phyloP scores from a whole-genome alignment of 2,888 invertebrate genomes.

The Leptinotarsa rubiginosa region DNA sequence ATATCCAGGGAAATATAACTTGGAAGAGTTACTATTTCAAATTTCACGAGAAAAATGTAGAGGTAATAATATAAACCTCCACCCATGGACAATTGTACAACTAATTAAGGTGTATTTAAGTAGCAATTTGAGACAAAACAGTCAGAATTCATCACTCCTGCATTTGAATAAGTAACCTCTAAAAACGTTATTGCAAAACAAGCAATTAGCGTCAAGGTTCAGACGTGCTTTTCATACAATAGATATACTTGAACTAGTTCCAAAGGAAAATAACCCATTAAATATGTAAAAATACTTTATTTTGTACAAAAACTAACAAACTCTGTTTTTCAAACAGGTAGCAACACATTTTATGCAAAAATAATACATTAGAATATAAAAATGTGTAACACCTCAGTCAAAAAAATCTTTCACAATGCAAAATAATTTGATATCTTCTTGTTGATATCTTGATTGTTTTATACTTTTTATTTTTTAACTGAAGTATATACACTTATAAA shows the following conservation, averaged over 20 bases:
- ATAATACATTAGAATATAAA: constrained; percentile 17
- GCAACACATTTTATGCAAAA: constrained; percentile 26
- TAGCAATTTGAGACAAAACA: constrained; percentile 26
- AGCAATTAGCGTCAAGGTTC: constrained; percentile 25
- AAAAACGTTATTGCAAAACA: constrained; percentile 18
- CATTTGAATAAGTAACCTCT: constrained; percentile 20
- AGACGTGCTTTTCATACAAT: constrained; percentile 42
- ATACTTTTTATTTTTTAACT: not conserved
- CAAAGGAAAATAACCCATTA: constrained; percentile 39
- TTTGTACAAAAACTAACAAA: constrained; percentile 49
- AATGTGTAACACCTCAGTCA: not conserved
- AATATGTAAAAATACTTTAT: constrained; percentile 43
- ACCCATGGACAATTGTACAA: not conserved
- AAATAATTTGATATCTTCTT: not conserved
- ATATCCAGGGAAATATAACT: too few species aligned
- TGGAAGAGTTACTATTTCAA: too few species aligned
- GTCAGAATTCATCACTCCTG: constrained; percentile 9
- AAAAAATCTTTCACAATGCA: not conserved
- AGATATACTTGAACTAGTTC: constrained; percentile 53
- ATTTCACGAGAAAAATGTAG: too few species aligned
- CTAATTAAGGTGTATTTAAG: constrained; percentile 4
- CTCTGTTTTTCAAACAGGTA: constrained; percentile 40
- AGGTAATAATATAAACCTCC: not conserved
- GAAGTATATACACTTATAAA: constrained; percentile 21
- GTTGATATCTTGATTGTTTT: too few species aligned